phyloP scores from a whole-genome alignment of 2,113 vertebrate genomes.

The Periophthalmodon schlosseri region DNA sequence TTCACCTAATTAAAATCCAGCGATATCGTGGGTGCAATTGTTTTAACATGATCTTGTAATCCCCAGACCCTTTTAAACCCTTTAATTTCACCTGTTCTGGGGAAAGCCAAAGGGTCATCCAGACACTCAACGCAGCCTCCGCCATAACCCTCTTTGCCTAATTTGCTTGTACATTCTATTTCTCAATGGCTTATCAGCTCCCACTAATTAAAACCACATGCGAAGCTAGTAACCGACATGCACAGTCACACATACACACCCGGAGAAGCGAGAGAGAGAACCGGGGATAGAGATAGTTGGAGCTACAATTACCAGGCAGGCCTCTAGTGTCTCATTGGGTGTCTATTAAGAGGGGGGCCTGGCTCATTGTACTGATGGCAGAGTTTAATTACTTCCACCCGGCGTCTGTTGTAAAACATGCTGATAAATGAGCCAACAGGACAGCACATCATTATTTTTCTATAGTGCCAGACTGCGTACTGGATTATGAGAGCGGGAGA shows the following conservation, averaged over 20 bases:
- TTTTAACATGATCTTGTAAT: conserved; percentile 22
- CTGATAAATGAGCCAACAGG: conserved; percentile 99
- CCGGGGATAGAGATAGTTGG: conserved; percentile 66
- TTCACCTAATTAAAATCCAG: background rate
- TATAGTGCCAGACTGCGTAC: conserved; percentile 87
- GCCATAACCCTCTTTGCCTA: conserved; percentile 43
- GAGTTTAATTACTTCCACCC: conserved; percentile 99
- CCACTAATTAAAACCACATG: conserved; percentile 91
- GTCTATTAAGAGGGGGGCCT: conserved; percentile 96
- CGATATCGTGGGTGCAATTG: background rate
- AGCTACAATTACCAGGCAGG: conserved; percentile 91
- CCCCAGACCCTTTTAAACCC: conserved; percentile 25
- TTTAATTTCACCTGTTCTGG: conserved; percentile 41
- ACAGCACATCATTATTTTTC: conserved; percentile 94
- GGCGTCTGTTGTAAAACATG: conserved; percentile 97
- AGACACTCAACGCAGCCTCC: conserved; percentile 35
- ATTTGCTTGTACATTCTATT: conserved; percentile 44
- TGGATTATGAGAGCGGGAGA: conserved; percentile 92
- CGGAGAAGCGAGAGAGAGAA: conserved; percentile 16
- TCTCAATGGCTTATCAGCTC: conserved; percentile 79
- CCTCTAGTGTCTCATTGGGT: conserved; percentile 97
- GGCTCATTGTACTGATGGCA: conserved; percentile 98
- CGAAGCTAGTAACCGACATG: conserved; percentile 73
- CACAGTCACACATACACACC: conserved; percentile 9
- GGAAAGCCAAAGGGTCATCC: conserved; percentile 43